These are phyloP conservation scores for Galendromus occidentalis DNA, from an alignment of 1,140 invertebrate genomes.

Conservation along the genomic window DNA sequence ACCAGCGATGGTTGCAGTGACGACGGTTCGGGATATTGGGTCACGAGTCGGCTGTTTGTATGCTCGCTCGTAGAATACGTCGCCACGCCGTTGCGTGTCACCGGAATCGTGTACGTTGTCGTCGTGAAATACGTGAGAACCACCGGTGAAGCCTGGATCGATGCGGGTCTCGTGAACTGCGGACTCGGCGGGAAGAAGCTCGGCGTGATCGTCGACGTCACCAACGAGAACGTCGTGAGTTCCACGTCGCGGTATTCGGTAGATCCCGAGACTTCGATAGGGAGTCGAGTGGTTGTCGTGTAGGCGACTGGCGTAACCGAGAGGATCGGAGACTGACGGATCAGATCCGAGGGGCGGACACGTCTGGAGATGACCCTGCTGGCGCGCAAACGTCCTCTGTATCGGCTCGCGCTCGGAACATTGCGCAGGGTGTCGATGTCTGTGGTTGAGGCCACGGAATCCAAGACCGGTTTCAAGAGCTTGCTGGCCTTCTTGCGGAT, in stretches of 20 bases:
- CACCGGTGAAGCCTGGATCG: not conserved
- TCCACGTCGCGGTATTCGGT: slow-evolving; percentile 8
- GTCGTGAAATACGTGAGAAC: slow-evolving; percentile 9
- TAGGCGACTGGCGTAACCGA: not conserved
- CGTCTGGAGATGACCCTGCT: not conserved
- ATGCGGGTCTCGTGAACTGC: not conserved
- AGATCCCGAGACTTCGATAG: not conserved
- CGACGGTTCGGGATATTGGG: slow-evolving; percentile 5
- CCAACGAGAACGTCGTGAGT: not conserved
- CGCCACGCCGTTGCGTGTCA: not conserved
- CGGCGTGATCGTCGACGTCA: slow-evolving; percentile 1
- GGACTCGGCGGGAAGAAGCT: slow-evolving; percentile 1
- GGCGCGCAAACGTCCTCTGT: not conserved
- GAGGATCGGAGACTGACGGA: not conserved
- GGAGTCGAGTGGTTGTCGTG: not conserved
- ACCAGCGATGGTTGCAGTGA: slow-evolving; percentile 20
- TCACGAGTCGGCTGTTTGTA: not conserved
- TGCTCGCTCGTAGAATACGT: not conserved
- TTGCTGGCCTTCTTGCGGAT: slow-evolving; percentile 6
- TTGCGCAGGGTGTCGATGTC: not conserved
- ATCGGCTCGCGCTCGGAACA: not conserved
- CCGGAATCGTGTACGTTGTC: slow-evolving; percentile 1
- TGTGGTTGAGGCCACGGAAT: not conserved
- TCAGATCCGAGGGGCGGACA: not conserved
- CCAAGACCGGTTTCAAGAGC: not conserved